Percentiles rank a stretch among this genome's conserved stretches.
Conservation (phyloP, 2,113 vertebrate genomes). For the Pitta sordida region DNA sequence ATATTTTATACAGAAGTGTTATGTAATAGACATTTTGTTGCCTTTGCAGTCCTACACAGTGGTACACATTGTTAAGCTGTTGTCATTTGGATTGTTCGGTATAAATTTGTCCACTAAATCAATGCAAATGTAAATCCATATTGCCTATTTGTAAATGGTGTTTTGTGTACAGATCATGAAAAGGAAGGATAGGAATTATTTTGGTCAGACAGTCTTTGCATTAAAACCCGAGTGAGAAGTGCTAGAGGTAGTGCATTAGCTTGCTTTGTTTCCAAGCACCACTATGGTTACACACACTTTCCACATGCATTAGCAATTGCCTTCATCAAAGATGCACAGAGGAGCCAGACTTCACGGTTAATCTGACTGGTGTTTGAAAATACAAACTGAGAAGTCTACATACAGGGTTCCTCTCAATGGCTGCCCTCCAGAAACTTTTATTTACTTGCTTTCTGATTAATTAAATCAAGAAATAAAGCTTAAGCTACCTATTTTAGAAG, state of each 20-base stretch:
- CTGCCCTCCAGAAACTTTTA: not conserved
- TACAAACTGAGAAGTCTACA: not conserved
- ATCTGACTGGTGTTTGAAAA: constrained; percentile 13
- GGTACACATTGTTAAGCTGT: not conserved
- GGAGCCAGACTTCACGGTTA: not conserved
- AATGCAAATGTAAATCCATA: not conserved
- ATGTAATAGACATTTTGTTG: constrained; percentile 32
- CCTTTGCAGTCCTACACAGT: not conserved
- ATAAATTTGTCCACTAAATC: not conserved
- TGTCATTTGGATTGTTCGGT: not conserved
- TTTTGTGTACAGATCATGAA: not conserved
- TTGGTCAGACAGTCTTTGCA: not conserved
- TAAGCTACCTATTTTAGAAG: not conserved
- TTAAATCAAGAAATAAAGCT: constrained; percentile 4
- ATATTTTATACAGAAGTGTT: constrained; percentile 31
- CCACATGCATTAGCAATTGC: constrained; percentile 41
- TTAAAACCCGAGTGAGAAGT: not conserved
- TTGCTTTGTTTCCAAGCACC: not conserved
- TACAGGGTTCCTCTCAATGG: not conserved
- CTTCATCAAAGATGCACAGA: not conserved
- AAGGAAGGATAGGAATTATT: not conserved
- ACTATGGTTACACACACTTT: not conserved
- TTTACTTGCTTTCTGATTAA: not conserved
- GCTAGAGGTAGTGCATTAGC: not conserved
- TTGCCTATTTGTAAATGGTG: not conserved